Base-by-base conservation (phyloP, 2,797 vertebrate species). In the Eremophila alpestris region DNA sequence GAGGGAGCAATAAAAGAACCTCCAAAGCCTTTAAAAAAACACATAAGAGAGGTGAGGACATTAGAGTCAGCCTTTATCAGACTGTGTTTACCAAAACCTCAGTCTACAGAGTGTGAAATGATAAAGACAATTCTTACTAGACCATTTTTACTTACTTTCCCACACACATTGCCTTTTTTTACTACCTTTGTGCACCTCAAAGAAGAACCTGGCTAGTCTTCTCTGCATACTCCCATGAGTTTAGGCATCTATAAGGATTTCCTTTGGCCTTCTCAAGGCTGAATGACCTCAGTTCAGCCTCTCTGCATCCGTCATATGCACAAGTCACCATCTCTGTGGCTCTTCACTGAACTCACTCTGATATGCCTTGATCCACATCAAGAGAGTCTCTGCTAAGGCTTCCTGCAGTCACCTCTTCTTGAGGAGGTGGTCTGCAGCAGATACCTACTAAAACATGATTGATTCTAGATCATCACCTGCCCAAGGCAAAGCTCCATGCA, bases 1-100 rank as follows among this genome's bases (percentile, higher is more conserved):
- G 98, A 97, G 7, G 97, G 97, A 78, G 98, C 48, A 95, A 98
- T 98, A 85, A 98, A 98, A 88, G 98, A 98, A 92, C 98, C 98
- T 89, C 98, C 98, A 97, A 98, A 98, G 62, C 98, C 98, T 98
- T 63, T 34, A 90, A 94, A 82, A 94, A 93, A 64, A 36, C 40
- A 95, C 16, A 58, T 26, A 64, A 86, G 34, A 87, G 59, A 96
- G 26, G 20, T 38, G 4, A 36, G 24, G 14, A 52, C 9, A 32
- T 89, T 60, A 94, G 78, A 74, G 34, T 45, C 55, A 69, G 62
- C 38, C 36, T 51, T 51, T 52, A 20, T 5, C n/a, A 38, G n/a
- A 36, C 23, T 59, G 13, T 34, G 10, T 63, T 81, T 86, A 79
- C 69, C 29, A 69, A 78, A 81, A 92, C 9, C 5, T 68, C 24